Evolutionary conservation across 2,113 vertebrate species (phyloP), one percentile per base, ranked within the genome.

Genomic region (Aptenodytes forsteri): DNA sequence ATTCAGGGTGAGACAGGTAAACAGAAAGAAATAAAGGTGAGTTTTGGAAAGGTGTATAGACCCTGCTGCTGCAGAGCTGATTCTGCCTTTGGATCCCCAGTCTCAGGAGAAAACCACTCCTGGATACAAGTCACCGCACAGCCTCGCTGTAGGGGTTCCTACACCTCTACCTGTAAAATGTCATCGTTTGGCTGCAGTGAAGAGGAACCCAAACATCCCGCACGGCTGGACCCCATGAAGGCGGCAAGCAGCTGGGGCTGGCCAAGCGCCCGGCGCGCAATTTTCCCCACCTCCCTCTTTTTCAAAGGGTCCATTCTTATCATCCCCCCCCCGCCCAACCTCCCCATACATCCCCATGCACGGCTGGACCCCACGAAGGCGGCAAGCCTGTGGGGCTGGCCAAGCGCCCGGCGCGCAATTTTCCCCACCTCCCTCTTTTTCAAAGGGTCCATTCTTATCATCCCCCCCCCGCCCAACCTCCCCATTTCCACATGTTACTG

Each of bases 281-380:
- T 70, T 86, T 78, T 46, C 90, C 46, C 87, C 65, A 89, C 87
- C 85, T 96, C 95, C 54, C 52, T 78, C 89, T 93, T 95, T 96
- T 81, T 96, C 92, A 97, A 97, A 96, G 91, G 90, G 92, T 87
- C 75, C 73, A 97, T 97, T 97, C 96, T 97, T 96, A 93, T 83
- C 83, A 58, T 42, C 2, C 40, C 58, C 46, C 36, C 50, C 32
- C 6, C 1, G 6, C 65, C 65, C 83, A 87, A 66, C 80, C 76
- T 92, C 91, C 84, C 85, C 93, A 95, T 89, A 42, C 22, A 54
- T 16, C 55, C 40, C 30, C n/a, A n/a, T n/a, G n/a, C n/a, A n/a
- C n/a, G n/a, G n/a, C n/a, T n/a, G 7, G 77, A 73, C 62, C 27
- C 66, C 1, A 2, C 30, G 49, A 71, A 83, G 58, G 42, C 29